Conservation (phyloP, 2,888 invertebrate species). For the Thalpophila matura region DNA sequence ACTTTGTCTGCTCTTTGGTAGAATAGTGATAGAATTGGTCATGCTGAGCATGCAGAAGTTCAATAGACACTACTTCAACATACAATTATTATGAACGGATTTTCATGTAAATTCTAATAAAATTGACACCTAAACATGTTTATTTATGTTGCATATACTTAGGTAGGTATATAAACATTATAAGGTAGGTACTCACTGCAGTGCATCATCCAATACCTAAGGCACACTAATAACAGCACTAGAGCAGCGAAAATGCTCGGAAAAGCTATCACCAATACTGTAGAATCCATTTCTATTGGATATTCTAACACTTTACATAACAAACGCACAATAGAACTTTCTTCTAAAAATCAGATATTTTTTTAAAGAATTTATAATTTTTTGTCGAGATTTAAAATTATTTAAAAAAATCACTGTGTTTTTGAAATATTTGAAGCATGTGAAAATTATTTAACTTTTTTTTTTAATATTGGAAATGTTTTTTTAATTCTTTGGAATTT, state of each 20-base stretch:
- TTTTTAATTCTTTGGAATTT: too few relatives aligned
- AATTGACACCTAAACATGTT: neutral
- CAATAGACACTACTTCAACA: constrained; percentile 6
- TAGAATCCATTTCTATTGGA: constrained; percentile 26
- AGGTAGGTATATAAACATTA: neutral
- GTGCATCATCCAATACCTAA: constrained; percentile 33
- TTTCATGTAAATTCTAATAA: constrained; percentile 13
- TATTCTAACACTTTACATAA: neutral
- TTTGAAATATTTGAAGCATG: too few relatives aligned
- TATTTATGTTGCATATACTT: neutral
- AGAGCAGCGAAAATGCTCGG: constrained; percentile 37
- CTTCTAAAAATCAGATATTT: too few relatives aligned
- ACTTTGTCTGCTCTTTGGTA: too few relatives aligned
- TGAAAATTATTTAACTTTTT: too few relatives aligned
- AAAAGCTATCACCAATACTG: constrained; percentile 30
- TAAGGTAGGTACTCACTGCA: constrained; percentile 37
- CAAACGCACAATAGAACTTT: neutral
- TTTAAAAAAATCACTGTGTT: too few relatives aligned
- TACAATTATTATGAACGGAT: neutral
- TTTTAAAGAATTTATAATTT: too few relatives aligned
- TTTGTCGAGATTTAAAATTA: too few relatives aligned
- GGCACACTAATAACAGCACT: constrained; percentile 32
- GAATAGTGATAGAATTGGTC: too few relatives aligned
- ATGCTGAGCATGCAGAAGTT: too few relatives aligned
- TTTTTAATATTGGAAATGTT: too few relatives aligned